phyloP scores from a whole-genome alignment of 2,113 vertebrate species.

The Puntigrus tetrazona region DNA sequence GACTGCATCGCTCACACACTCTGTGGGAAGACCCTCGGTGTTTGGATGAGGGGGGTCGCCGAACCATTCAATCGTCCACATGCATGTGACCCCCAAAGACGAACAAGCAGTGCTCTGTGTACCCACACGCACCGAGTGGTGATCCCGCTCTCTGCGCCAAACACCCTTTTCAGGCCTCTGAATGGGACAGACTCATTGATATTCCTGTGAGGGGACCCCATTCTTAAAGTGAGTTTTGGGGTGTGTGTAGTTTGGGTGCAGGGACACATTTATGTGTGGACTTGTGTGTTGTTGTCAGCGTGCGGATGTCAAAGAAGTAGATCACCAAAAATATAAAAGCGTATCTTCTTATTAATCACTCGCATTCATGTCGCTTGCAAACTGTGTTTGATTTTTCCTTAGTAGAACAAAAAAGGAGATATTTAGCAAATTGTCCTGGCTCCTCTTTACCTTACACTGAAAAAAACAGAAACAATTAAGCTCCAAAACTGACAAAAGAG shows the following conservation, averaged over 20 bases:
- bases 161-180: slow-evolving; percentile 75
- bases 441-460: not conserved
- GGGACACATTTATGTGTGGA: slow-evolving; percentile 38
- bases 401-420: not conserved
- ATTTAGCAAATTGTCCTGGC: not conserved
- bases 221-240: slow-evolving; percentile 75
- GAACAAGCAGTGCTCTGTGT: slow-evolving; percentile 54
- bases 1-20: slow-evolving; percentile 11
- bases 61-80: slow-evolving; percentile 18
- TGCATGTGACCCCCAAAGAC: slow-evolving; percentile 38
- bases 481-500: too few relatives aligned
- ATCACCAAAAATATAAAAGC: not conserved
- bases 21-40: slow-evolving; percentile 30
- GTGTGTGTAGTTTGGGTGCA: slow-evolving; percentile 55
- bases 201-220: slow-evolving; percentile 80
- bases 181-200: slow-evolving; percentile 80
- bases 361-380: not conserved
- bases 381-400: not conserved
- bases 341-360: not conserved
- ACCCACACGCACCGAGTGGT: slow-evolving; percentile 28
- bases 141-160: slow-evolving; percentile 64
- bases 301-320: not conserved
- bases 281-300: slow-evolving; percentile 39
- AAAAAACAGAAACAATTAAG: not conserved
- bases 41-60: slow-evolving; percentile 22